These are phyloP conservation scores for Lophura nycthemera DNA, from an alignment of 2,113 vertebrate species.

Conservation along the genomic window DNA sequence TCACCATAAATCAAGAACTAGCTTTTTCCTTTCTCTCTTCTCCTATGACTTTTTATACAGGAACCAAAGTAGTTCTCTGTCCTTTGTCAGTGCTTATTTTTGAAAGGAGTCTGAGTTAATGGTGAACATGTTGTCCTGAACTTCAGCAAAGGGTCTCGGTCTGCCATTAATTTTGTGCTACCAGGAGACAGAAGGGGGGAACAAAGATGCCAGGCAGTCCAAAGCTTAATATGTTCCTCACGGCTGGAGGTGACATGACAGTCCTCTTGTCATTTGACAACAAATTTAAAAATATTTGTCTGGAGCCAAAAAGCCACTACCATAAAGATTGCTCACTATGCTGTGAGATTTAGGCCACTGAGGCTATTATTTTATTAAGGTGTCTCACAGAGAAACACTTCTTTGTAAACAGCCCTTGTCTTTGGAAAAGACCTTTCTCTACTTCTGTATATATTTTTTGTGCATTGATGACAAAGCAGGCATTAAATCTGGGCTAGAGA, in stretches of 20 bases:
- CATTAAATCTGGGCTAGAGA: constrained; percentile 36
- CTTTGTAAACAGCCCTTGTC: constrained; percentile 22
- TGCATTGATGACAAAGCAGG: constrained; percentile 17
- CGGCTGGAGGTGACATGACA: neutral
- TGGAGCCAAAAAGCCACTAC: neutral
- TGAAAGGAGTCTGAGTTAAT: constrained; percentile 4
- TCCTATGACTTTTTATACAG: neutral
- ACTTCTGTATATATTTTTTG: neutral
- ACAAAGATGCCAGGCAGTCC: constrained; percentile 6
- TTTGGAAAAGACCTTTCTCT: constrained; percentile 15
- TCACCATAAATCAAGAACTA: neutral
- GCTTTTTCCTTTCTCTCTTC: neutral
- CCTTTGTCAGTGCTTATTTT: constrained; percentile 20
- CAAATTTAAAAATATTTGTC: constrained; percentile 1
- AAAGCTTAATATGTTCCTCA: constrained; percentile 5
- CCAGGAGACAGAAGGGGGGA: neutral
- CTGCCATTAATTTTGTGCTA: constrained; percentile 4
- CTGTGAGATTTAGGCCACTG: neutral
- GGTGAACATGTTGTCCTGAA: neutral
- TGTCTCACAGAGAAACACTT: neutral
- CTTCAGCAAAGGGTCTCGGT: neutral
- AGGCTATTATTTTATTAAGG: constrained; percentile 7
- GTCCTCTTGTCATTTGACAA: neutral
- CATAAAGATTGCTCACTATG: neutral
- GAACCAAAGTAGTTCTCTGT: neutral